A percentile compares a stretch with the other conserved stretches of the same genome.
Evolutionary conservation across 92 coral and sea anemone genomes (phyloP).

Genomic region (Parazoanthus darwini): DNA sequence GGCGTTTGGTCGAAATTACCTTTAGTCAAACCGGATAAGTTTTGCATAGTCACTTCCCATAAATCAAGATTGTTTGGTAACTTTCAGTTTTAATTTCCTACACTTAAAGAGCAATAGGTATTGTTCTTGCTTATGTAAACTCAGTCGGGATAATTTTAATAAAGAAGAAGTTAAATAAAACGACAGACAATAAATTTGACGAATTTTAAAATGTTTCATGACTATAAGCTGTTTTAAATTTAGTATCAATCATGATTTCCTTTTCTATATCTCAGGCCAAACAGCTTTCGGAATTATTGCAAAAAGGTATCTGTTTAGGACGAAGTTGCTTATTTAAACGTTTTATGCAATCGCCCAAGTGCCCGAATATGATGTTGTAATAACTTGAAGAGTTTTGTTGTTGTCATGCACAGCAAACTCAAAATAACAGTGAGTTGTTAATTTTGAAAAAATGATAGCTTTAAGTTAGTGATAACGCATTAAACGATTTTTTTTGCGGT

Average conservation of each 20-base stretch:
- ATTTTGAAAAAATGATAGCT: not conserved
- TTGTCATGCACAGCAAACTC: not conserved
- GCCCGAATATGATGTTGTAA: not conserved
- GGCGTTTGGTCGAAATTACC: slow-evolving; percentile 14
- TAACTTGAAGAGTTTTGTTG: not conserved
- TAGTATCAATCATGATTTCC: not conserved
- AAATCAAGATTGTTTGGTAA: slow-evolving; percentile 14
- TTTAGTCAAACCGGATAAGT: slow-evolving; percentile 36
- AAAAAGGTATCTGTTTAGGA: not conserved
- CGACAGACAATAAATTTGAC: slow-evolving; percentile 1
- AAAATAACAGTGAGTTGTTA: not conserved
- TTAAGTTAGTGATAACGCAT: not conserved
- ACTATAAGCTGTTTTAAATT: not conserved
- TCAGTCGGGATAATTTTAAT: slow-evolving; percentile 23
- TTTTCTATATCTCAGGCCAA: not conserved
- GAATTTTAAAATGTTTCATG: not conserved
- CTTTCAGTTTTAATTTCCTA: slow-evolving; percentile 43
- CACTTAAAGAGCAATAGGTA: not conserved
- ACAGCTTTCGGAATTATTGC: not conserved
- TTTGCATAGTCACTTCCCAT: slow-evolving; percentile 35
- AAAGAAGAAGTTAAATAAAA: slow-evolving; percentile 29
- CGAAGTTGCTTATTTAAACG: not conserved
- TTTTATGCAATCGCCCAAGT: not conserved
- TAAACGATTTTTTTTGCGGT: not conserved
- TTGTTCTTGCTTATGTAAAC: slow-evolving; percentile 33